Base-by-base conservation (phyloP, 37 sponge, comb jelly and placozoan species). In the Spongia lamella region DNA sequence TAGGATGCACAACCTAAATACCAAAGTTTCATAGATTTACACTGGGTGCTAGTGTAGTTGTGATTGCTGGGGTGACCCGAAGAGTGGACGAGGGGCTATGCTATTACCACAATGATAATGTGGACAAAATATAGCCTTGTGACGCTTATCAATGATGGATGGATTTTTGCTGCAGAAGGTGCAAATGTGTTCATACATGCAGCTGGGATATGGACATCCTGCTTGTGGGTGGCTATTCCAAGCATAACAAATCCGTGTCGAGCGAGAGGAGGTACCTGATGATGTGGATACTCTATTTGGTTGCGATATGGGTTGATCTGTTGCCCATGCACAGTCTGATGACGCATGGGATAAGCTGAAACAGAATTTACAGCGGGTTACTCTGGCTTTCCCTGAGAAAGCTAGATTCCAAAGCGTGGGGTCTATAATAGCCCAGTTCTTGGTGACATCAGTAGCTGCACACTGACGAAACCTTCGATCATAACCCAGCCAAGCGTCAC, bases 51-150 rank as follows among this genome's bases (percentile, higher is more conserved):
- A n/a, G n/a, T n/a, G n/a, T n/a, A n/a, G n/a, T n/a, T n/a, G n/a
- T n/a, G n/a, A n/a, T n/a, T n/a, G n/a, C n/a, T n/a, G 22, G 62
- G 16, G 21, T 60, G 62, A 26, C 62, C 21, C 25, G 62, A 13
- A 60, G 21, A 21, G 62, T 13, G 13, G 21, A 60, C 22, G 16
- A 20, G 24, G 13, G 22, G 17, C 24, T 21, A 21, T 26, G 21
- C 11, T 13, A 11, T 60, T 14, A 20, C 62, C 21, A 60, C 25
- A 26, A 21, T n/a, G n/a, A n/a, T n/a, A n/a, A n/a, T n/a, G n/a
- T n/a, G n/a, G n/a, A n/a, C 68, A 68, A 50, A 47, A 50, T 4
- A 37, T 25, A 50, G 68, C 68, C 38, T 68, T 68, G 49, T 68
- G 49, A 50, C 43, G 26, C 11, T 38, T 35, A 50, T 68, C 4